Conservation (phyloP, 2,797 vertebrate genomes). For the Tangara arthus region DNA sequence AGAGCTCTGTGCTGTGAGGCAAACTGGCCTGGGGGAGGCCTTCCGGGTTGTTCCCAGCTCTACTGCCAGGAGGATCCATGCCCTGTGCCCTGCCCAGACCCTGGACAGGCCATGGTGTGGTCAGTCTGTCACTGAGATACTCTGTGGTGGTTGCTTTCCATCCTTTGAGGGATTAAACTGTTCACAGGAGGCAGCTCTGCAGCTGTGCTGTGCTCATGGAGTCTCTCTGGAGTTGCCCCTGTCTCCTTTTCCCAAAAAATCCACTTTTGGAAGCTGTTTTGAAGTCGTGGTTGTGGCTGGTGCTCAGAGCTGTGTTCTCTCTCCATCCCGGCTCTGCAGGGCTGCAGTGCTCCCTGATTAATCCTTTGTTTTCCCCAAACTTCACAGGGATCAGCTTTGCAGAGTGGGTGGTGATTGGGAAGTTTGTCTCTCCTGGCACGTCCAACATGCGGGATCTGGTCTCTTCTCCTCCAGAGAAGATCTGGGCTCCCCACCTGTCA, state of each 20-base stretch:
- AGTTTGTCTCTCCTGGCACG: neutral
- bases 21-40: neutral
- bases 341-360: neutral
- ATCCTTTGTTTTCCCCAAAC: neutral
- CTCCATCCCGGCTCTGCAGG: neutral
- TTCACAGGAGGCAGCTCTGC: neutral
- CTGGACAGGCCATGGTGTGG: accelerated
- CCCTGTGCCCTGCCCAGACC: neutral
- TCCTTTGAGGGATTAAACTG: neutral
- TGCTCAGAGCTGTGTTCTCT: neutral
- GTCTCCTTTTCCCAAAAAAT: neutral
- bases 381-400: neutral
- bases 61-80: neutral
- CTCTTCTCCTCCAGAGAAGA: neutral
- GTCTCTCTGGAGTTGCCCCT: neutral
- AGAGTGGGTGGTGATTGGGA: neutral
- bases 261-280: neutral
- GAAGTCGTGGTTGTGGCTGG: neutral
- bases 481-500: neutral
- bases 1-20: neutral
- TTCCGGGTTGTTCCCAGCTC: neutral
- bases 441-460: neutral
- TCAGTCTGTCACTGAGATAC: neutral
- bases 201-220: neutral
- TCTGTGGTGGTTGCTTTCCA: neutral